Evolutionary conservation across 2,113 vertebrate species (phyloP).

Genomic region (Cavia porcellus): DNA sequence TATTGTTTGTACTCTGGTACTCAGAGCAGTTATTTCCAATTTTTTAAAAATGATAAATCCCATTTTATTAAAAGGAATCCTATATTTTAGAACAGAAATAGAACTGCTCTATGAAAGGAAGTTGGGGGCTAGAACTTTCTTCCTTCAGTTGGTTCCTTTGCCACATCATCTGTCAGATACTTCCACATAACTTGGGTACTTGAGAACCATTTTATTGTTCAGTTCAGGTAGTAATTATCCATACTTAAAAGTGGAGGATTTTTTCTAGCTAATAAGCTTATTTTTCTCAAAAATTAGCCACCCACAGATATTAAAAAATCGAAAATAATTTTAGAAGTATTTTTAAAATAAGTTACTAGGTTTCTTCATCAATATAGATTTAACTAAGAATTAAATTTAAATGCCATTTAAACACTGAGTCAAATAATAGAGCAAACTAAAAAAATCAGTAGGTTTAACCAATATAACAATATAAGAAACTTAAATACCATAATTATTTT

Average conservation of each 20-base stretch:
- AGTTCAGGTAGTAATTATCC: constrained; percentile 16
- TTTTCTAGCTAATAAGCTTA: constrained; percentile 46
- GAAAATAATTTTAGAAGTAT: constrained; percentile 44
- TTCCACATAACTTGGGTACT: not conserved
- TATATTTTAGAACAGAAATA: constrained; percentile 39
- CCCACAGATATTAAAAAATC: not conserved
- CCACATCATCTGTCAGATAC: not conserved
- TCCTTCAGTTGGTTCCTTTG: not conserved
- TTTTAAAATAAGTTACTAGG: constrained; percentile 54
- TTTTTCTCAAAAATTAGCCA: constrained; percentile 53
- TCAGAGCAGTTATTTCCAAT: constrained; percentile 51
- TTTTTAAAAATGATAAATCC: constrained; percentile 17
- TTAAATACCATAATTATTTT: constrained; percentile 67
- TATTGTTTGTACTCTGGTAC: constrained; percentile 37
- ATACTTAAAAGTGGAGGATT: constrained; percentile 6
- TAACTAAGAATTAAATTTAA: constrained; percentile 70
- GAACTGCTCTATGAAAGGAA: not conserved
- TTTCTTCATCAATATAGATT: constrained; percentile 50
- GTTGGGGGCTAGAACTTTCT: not conserved
- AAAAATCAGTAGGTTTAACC: constrained; percentile 60
- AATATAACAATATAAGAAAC: constrained; percentile 59
- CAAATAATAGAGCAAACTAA: constrained; percentile 4
- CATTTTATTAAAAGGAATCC: constrained; percentile 26
- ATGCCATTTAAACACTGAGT: constrained; percentile 53
- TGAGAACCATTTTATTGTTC: constrained; percentile 55